Percentiles rank a stretch among this genome's conserved stretches.
These are phyloP conservation scores for Drosophila ustulata DNA, from an alignment of 2,888 invertebrate genomes.

Conservation along the genomic window DNA sequence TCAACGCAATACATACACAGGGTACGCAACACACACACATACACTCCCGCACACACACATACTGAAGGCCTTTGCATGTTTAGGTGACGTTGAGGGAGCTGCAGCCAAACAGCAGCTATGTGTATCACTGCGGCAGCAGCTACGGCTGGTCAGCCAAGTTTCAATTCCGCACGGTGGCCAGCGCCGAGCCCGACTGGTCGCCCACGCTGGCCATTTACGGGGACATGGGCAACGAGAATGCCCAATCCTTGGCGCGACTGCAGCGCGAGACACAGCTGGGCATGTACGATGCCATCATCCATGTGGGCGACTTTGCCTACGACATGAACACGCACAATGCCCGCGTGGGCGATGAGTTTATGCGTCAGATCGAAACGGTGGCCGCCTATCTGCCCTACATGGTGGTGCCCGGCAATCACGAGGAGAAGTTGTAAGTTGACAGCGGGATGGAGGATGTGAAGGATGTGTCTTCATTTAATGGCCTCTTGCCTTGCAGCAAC, in stretches of 20 bases:
- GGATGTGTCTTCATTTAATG: constrained; percentile 6
- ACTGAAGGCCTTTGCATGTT: constrained; percentile 6
- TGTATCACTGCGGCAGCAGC: constrained; percentile 93
- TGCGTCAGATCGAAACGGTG: constrained; percentile 95
- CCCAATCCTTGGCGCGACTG: constrained; percentile 92
- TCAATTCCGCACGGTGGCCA: constrained; percentile 90
- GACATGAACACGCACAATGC: constrained; percentile 95
- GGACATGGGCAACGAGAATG: constrained; percentile 97
- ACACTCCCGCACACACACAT: not conserved
- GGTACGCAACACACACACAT: constrained; percentile 84
- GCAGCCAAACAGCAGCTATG: constrained; percentile 88
- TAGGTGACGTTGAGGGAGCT: constrained; percentile 86
- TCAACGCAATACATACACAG: constrained; percentile 92
- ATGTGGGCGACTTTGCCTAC: constrained; percentile 98
- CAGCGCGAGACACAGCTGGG: constrained; percentile 93
- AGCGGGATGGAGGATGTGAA: not conserved
- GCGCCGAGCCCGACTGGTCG: constrained; percentile 89
- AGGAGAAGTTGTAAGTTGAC: constrained; percentile 89
- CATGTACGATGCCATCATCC: constrained; percentile 94
- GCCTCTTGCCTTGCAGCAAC: constrained; percentile 88
- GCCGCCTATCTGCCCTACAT: constrained; percentile 97
- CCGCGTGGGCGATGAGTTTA: constrained; percentile 95
- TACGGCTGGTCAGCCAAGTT: constrained; percentile 93
- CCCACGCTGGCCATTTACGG: constrained; percentile 95
- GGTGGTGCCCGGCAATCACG: constrained; percentile 97